phyloP scores from a whole-genome alignment of 2,888 invertebrate genomes.

The Andricus curvator region DNA sequence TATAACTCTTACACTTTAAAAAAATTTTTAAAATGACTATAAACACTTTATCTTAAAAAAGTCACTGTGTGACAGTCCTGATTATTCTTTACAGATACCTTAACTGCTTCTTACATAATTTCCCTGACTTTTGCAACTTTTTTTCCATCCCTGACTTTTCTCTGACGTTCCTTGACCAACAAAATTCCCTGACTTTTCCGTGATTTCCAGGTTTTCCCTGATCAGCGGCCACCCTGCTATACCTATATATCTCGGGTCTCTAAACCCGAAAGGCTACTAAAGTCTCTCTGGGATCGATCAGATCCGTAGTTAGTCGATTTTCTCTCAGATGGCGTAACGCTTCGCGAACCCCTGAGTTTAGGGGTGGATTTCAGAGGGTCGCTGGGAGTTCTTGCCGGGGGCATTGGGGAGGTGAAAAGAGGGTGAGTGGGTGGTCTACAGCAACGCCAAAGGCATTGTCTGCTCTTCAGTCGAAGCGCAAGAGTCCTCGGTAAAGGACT shows the following conservation, averaged over 20 bases:
- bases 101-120: no score
- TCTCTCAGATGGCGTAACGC: conserved; percentile 59
- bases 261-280: conserved; percentile 19
- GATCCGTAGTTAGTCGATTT: conserved; percentile 56
- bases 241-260: not conserved
- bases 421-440: conserved; percentile 51
- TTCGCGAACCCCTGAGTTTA: not conserved
- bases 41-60: no score
- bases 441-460: conserved; percentile 61
- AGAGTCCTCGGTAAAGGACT: conserved; percentile 73
- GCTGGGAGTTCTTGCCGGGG: conserved; percentile 43
- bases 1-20: no score
- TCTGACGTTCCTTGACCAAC: no score
- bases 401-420: conserved; percentile 49
- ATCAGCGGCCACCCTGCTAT: no score
- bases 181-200: no score
- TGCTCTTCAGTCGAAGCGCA: conserved; percentile 71
- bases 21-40: no score
- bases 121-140: no score
- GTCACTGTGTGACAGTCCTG: no score
- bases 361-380: conserved; percentile 17
- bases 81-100: no score
- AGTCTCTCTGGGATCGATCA: conserved; percentile 59
- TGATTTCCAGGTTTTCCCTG: no score
- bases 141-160: no score